Base-by-base conservation (phyloP, 2,888 invertebrate genomes). In the Balanococcus diminutus region DNA sequence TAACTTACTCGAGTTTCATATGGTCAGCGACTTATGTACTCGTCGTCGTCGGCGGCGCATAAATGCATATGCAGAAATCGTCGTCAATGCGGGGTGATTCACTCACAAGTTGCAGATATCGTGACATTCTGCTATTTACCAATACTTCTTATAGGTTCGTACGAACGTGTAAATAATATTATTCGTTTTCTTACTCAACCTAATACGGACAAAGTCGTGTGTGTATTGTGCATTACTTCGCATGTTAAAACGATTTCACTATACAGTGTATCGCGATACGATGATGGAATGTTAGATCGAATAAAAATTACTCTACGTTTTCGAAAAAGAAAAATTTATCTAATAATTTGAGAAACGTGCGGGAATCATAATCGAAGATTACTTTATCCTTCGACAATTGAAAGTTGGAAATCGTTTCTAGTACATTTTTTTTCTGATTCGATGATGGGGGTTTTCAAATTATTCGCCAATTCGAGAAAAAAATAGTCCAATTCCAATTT, bases 181-280 rank as follows among this genome's bases (percentile, higher is more conserved):
- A 25, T 67, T 67, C 61, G 25, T 67, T 67, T 67, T 67, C 25
- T 67, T 67, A 28, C 28, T 28, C 61, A 25, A 67, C 61, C 61
- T 25, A 67, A 67, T 67, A 67, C 61, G 61, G 61, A 67, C 61
- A n/a, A 67, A 67, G 61, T 67, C 61, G 61, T 67, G 61, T 67
- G 28, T 9, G 61, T 28, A 28, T 67, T 9, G 61, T 28, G 14
- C 28, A 67, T 22, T 67, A 67, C 28, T 25, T 46, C 25, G 61
- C 61, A 67, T 67, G 61, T 67, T 67, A 28, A n/a, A n/a, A 67
- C 61, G 61, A 67, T 67, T 67, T 67, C 61, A 28, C 61, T 51
- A 51, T 19, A 4, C 36, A 8, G 36, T 36, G 36, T 8, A 51
- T 51, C 61, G 61, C 28, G 28, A 25, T 67, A n/a, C 22, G 14